Percentiles rank a stretch among this genome's conserved stretches.
phyloP scores from a whole-genome alignment of 2,113 vertebrate species.

The Chiloscyllium plagiosum region DNA sequence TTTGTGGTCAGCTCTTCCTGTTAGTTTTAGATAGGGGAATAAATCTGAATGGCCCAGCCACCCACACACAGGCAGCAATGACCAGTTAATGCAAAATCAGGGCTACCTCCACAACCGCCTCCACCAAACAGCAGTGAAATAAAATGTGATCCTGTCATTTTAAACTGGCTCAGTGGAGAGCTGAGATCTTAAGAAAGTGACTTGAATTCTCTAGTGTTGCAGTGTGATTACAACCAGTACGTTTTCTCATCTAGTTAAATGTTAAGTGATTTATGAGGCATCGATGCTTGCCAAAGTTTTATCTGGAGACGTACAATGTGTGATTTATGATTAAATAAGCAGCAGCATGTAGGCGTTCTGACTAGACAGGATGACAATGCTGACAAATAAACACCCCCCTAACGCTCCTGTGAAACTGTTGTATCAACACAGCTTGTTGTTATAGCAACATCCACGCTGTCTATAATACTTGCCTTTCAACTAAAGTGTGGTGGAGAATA shows the following conservation, averaged over 20 bases:
- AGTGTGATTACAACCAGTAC: not conserved
- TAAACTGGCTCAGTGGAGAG: not conserved
- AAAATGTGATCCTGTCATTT: too few species aligned
- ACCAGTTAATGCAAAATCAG: not conserved
- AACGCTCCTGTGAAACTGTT: not conserved
- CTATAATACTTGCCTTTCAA: not conserved
- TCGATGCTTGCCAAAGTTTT: not conserved
- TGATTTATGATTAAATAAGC: conserved; percentile 37
- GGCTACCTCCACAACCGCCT: too few species aligned
- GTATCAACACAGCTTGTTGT: not conserved
- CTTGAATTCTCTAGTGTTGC: not conserved
- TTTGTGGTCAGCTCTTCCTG: not conserved
- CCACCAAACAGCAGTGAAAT: not conserved
- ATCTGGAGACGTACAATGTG: conserved; percentile 31
- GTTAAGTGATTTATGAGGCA: conserved; percentile 34
- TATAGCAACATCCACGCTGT: not conserved
- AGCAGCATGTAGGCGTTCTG: conserved; percentile 32
- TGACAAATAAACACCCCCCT: conserved; percentile 24
- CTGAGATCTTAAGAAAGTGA: not conserved
- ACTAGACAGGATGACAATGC: conserved; percentile 28
- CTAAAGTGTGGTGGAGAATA: too few species aligned
- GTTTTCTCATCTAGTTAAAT: conserved; percentile 33
- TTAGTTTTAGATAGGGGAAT: not conserved
- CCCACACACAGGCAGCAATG: not conserved
- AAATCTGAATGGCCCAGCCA: not conserved